A percentile compares a stretch with the other conserved stretches of the same genome.
phyloP scores from a whole-genome alignment of 2,888 invertebrate species.

The Idaea straminata region DNA sequence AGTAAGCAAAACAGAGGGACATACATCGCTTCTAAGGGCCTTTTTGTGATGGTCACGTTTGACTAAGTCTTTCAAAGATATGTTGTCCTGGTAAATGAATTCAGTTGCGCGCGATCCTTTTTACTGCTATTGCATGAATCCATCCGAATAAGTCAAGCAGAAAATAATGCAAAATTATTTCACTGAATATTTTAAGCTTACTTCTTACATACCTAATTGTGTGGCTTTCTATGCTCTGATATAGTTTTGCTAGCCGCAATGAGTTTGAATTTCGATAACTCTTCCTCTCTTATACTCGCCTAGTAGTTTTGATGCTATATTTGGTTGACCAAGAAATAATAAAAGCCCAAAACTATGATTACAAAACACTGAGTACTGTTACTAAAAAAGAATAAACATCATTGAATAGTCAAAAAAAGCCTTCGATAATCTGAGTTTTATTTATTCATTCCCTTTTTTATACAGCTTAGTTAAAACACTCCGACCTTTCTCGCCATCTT shows the following conservation, averaged over 20 bases:
- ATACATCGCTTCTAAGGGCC: conserved; percentile 45
- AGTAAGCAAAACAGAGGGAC: conserved; percentile 43
- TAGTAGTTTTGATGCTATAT: too few species aligned
- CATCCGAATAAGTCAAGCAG: neutral
- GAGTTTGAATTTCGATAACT: too few species aligned
- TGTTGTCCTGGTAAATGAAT: conserved; percentile 63
- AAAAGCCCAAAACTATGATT: too few species aligned
- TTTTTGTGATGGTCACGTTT: conserved; percentile 44
- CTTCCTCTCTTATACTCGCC: too few species aligned
- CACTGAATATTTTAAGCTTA: neutral
- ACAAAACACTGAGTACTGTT: too few species aligned
- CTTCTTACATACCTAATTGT: neutral
- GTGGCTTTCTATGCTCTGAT: neutral
- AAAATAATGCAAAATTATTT: neutral
- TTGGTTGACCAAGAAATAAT: too few species aligned
- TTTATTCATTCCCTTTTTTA: neutral
- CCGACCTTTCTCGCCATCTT: neutral
- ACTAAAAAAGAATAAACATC: too few species aligned
- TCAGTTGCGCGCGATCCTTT: conserved; percentile 37
- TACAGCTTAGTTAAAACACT: neutral
- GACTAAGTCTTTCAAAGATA: conserved; percentile 46
- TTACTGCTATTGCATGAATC: conserved; percentile 1
- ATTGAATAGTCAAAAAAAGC: too few species aligned
- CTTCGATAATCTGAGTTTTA: neutral
- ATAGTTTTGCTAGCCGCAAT: neutral